Conservation (phyloP, 2,113 vertebrate genomes). For the Esox niger region DNA sequence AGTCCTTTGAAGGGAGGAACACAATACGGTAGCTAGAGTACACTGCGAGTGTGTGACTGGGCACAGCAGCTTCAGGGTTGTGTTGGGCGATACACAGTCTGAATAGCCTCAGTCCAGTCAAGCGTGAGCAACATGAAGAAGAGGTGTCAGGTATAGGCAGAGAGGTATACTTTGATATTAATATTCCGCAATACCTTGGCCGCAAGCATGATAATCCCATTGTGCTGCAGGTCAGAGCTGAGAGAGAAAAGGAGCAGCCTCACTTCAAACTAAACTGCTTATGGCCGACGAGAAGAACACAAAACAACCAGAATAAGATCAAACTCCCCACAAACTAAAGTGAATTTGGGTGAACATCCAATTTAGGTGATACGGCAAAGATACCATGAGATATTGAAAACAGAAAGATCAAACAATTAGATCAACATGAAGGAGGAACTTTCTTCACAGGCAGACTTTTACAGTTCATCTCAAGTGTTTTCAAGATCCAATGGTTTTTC, state of each 20-base stretch:
- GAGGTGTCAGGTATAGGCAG: slow-evolving; percentile 23
- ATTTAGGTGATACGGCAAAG: slow-evolving; percentile 34
- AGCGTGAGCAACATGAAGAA: slow-evolving; percentile 49
- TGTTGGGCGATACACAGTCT: slow-evolving; percentile 40
- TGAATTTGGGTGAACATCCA: slow-evolving; percentile 40
- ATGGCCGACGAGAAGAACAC: slow-evolving; percentile 50
- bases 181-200: slow-evolving; percentile 58
- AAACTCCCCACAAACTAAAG: slow-evolving; percentile 51
- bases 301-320: slow-evolving; percentile 54
- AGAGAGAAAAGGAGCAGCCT: slow-evolving; percentile 39
- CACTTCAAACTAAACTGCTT: slow-evolving; percentile 63
- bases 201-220: slow-evolving; percentile 64
- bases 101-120: slow-evolving; percentile 51
- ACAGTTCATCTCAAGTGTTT: slow-evolving; percentile 58
- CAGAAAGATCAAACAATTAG: slow-evolving; percentile 39
- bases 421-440: slow-evolving; percentile 35
- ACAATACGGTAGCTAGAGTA: not conserved
- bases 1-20: slow-evolving; percentile 17
- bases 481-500: slow-evolving; percentile 63
- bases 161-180: slow-evolving; percentile 58
- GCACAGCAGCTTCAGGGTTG: slow-evolving; percentile 29
- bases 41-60: slow-evolving; percentile 51
- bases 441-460: slow-evolving; percentile 43
- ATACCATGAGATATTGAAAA: slow-evolving; percentile 51
- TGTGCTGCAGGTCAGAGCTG: slow-evolving; percentile 57